Evolutionary conservation across 2,888 invertebrate species (phyloP), one percentile per base, ranked within the genome.

Genomic region (Rapana venosa): DNA sequence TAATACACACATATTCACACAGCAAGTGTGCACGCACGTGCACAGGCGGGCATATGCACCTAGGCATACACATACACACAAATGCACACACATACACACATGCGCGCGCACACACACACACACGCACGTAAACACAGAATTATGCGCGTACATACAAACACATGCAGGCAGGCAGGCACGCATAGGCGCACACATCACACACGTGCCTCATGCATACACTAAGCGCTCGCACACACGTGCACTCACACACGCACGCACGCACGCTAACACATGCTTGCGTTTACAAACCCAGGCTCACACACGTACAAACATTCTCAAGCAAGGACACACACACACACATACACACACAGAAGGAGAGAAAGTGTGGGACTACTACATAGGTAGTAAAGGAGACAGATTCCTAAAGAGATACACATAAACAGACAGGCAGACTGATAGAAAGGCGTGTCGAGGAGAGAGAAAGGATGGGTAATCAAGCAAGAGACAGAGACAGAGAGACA

Each of bases 161-260:
- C 47, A 87, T 36, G 17, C 74, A 70, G n/a, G n/a, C 35, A 74
- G 11, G 74, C 74, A 74, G 8, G n/a, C 32, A 35, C 35, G 47
- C 81, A 47, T 22, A 15, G 26, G 26, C 81, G 6, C 79, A 79
- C 79, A 35, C 35, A 15, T 13, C 8, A 32, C 85, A 85, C 85
- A 61, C 85, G 58, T 22, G 30, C 36, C 47, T 0, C n/a, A 47
- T 70, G 70, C 87, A 87, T 4, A 70, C 70, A 70, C 87, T 35
- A 66, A 61, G 15, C 86, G 61, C 61, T 30, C 86, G 22, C 61
- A 61, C 86, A 61, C 61, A 61, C 86, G 22, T 61, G 47, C 86
- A 13, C 61, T 30, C 8, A 32, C 86, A 61, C 86, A 32, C 86
- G 61, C 61, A 86, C 86, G 61, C 86, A 58, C 86, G 17, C 86